Conservation (phyloP, 2,888 invertebrate species). For the Xanthia togata region DNA sequence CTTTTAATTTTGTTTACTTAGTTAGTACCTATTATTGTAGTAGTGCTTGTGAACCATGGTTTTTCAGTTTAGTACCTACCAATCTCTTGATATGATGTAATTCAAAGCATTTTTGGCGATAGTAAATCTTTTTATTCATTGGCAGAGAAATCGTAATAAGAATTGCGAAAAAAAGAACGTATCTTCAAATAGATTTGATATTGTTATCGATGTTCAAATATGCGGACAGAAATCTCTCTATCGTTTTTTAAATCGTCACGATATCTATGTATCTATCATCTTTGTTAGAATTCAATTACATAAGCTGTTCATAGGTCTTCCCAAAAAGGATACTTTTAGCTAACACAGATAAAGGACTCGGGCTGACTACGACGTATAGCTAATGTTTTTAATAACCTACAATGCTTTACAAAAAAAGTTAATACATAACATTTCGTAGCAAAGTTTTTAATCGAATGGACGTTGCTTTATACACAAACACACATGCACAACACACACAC, state of each 20-base stretch:
- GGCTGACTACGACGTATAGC: no score
- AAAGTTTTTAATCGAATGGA: no score
- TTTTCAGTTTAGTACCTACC: no score
- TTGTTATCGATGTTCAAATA: slow-evolving; percentile 41
- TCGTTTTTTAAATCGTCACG: slow-evolving; percentile 13
- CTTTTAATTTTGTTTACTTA: no score
- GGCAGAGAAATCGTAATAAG: slow-evolving; percentile 29
- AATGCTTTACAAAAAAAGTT: no score
- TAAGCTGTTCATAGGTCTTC: background rate
- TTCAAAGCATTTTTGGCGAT: slow-evolving; percentile 13
- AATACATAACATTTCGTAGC: no score
- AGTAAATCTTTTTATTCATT: slow-evolving; percentile 16
- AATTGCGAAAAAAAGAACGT: slow-evolving; percentile 26
- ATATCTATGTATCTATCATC: slow-evolving; percentile 13
- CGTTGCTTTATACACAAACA: no score
- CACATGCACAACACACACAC: no score
- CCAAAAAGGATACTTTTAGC: background rate
- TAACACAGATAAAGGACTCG: no score
- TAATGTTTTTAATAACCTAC: no score
- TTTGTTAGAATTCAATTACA: slow-evolving; percentile 4
- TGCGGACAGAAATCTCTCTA: slow-evolving; percentile 29
- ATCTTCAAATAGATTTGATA: slow-evolving; percentile 30
- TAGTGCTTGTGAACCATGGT: background rate
- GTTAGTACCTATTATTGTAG: no score
- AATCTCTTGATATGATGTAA: background rate